A percentile compares a stretch with the other conserved stretches of the same genome.
Evolutionary conservation across 2,797 vertebrate genomes (phyloP).

Genomic region (Takifugu ocellatus): DNA sequence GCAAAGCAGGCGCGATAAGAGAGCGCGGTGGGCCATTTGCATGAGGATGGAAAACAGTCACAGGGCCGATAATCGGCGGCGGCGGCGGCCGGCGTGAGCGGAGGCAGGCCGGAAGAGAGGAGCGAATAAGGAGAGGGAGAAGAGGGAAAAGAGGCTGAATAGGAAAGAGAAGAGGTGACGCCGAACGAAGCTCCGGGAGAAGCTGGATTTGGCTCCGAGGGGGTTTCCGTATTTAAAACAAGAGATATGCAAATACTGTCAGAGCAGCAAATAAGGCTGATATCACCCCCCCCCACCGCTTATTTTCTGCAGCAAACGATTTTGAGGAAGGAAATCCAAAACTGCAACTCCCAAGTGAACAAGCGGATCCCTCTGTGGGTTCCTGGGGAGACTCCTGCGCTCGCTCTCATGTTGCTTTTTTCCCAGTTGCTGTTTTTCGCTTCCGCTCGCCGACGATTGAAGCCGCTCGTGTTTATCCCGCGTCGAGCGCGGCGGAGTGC

Average conservation of each 20-base stretch:
- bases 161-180: constrained; percentile 24
- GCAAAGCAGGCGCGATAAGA: constrained; percentile 63
- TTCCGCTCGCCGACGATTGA: constrained; percentile 47
- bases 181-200: constrained; percentile 39
- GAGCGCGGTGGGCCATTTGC: constrained; percentile 65
- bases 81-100: constrained; percentile 48
- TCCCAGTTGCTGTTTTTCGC: constrained; percentile 47
- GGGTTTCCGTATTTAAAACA: constrained; percentile 66
- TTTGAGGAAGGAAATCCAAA: constrained; percentile 69
- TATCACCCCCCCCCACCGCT: constrained; percentile 55
- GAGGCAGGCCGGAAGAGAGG: constrained; percentile 47
- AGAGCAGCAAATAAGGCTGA: constrained; percentile 63
- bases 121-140: constrained; percentile 19
- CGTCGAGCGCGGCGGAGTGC: constrained; percentile 18
- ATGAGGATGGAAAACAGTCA: constrained; percentile 70
- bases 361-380: constrained; percentile 65
- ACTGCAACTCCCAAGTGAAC: constrained; percentile 69
- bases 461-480: constrained; percentile 64
- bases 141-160: constrained; percentile 12
- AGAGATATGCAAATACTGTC: constrained; percentile 69
- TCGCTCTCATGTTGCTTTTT: constrained; percentile 59
- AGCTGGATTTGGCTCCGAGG: constrained; percentile 53
- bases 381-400: constrained; percentile 55
- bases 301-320: constrained; percentile 70
- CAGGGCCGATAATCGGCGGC: constrained; percentile 69